Evolutionary conservation across 53 echinoderm and acorn worm genomes (phyloP).

Genomic region (Stichopus horrens): DNA sequence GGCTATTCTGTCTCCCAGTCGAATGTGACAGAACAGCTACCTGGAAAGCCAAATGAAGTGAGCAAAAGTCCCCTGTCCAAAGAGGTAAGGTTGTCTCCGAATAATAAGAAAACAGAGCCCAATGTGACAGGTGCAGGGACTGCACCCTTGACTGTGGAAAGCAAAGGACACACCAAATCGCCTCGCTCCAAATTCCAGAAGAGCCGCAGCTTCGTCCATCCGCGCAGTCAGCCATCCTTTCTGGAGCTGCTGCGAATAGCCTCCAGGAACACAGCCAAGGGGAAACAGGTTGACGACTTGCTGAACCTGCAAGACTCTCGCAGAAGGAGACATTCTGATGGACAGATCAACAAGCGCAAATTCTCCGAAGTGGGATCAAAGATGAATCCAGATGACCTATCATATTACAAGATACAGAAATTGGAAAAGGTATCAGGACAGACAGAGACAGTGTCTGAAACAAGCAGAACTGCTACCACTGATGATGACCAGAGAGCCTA

Average conservation of each 20-base stretch:
- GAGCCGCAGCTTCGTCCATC: background rate
- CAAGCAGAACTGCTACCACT: background rate
- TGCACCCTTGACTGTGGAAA: background rate
- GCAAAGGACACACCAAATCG: background rate
- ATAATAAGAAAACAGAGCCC: background rate
- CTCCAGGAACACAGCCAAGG: conserved; percentile 4
- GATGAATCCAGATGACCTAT: background rate
- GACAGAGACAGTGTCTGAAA: background rate
- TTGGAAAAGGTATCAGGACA: background rate
- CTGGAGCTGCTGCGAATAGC: conserved; percentile 6
- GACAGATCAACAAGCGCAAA: conserved; percentile 16
- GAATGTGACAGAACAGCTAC: background rate
- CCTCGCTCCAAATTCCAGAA: background rate
- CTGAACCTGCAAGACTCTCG: background rate
- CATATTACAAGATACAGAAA: conserved; percentile 2
- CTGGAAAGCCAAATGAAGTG: background rate
- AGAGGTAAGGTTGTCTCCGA: background rate
- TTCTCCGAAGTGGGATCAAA: background rate
- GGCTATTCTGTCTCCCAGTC: too few species aligned
- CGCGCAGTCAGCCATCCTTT: conserved; percentile 3
- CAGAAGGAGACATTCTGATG: conserved; percentile 21
- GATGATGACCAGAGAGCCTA: background rate
- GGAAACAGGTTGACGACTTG: background rate
- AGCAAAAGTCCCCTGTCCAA: background rate
- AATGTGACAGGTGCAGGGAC: background rate